Conservation (phyloP, 2,113 vertebrate species). For the Tachycineta bicolor region DNA sequence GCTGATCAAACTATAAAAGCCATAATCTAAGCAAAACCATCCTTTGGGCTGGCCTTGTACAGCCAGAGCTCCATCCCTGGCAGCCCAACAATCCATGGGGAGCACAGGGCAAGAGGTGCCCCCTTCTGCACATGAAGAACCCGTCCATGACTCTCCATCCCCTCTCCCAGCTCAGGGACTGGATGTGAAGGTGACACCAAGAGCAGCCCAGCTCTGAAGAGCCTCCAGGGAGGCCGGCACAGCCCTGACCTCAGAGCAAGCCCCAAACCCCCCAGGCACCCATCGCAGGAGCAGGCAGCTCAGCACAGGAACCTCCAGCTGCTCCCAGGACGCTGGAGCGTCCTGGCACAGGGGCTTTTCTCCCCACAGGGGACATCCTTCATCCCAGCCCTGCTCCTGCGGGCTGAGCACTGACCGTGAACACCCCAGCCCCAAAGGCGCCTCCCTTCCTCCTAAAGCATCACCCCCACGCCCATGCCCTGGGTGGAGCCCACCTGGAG, state of each 20-base stretch:
- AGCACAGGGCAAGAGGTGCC: not conserved
- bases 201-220: not conserved
- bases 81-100: not conserved
- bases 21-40: too few species aligned
- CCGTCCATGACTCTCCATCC: not conserved
- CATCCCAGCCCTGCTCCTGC: not conserved
- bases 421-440: not conserved
- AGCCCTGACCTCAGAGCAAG: not conserved
- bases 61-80: not conserved
- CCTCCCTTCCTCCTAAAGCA: not conserved
- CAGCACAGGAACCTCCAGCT: not conserved
- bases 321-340: not conserved
- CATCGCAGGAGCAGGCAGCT: not conserved
- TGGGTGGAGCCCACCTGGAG: not conserved
- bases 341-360: rapidly evolving
- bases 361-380: not conserved
- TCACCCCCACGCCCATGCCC: rapidly evolving
- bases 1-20: too few species aligned
- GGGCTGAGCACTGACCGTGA: too few species aligned
- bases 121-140: not conserved
- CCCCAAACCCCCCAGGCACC: not conserved
- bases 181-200: not conserved
- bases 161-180: not conserved
- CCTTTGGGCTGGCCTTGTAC: not conserved
- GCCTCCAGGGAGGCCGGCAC: not conserved